Conservation (phyloP, 1,140 invertebrate species). For the Piezodorus guildinii region DNA sequence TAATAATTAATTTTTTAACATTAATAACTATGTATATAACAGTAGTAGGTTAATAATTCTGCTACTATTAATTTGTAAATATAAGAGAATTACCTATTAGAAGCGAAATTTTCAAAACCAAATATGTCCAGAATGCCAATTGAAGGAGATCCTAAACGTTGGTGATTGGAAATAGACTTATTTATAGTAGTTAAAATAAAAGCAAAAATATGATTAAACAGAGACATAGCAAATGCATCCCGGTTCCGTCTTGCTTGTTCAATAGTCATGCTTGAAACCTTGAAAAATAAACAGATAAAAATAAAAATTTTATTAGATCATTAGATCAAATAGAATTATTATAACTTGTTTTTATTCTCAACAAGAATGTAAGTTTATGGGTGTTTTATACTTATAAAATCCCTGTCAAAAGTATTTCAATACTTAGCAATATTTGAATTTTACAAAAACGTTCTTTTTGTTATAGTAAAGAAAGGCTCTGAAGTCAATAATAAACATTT, state of each 20-base stretch:
- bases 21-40: too few species aligned
- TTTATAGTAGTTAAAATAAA: conserved; percentile 88
- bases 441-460: too few species aligned
- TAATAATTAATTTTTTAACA: too few species aligned
- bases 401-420: too few species aligned
- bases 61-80: too few species aligned
- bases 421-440: too few species aligned
- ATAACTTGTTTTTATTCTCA: too few species aligned
- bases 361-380: too few species aligned
- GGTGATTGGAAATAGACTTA: conserved; percentile 63
- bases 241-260: conserved; percentile 66
- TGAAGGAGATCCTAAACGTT: conserved; percentile 45
- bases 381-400: too few species aligned
- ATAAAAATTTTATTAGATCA: conserved; percentile 20
- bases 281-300: conserved; percentile 21
- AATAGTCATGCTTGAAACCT: conserved; percentile 51
- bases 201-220: conserved; percentile 86
- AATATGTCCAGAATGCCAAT: conserved; percentile 94
- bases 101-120: conserved; percentile 90
- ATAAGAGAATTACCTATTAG: conserved; percentile 42
- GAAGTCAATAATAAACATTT: too few species aligned
- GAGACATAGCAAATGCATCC: conserved; percentile 84
- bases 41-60: too few species aligned
- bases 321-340: not conserved
- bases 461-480: too few species aligned